Percentiles rank a stretch among this genome's conserved stretches.
These are phyloP conservation scores for Alaudala cheleensis DNA, from an alignment of 2,113 vertebrate species.

Conservation along the genomic window DNA sequence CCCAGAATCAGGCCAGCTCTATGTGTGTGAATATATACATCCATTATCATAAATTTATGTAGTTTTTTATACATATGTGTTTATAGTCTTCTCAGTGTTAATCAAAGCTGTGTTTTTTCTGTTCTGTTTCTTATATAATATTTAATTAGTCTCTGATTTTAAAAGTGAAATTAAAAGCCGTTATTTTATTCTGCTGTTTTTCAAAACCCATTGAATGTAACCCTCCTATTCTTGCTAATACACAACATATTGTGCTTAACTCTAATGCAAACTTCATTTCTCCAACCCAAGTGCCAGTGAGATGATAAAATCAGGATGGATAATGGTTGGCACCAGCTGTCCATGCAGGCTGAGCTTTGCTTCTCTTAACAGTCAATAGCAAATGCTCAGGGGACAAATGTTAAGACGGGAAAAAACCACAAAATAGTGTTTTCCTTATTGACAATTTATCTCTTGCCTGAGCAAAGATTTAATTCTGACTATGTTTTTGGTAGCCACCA, in stretches of 20 bases:
- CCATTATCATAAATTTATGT: not conserved
- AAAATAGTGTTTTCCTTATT: not conserved
- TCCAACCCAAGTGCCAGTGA: not conserved
- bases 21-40: not conserved
- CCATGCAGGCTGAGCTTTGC: not conserved
- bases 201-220: not conserved
- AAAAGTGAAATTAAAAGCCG: not conserved
- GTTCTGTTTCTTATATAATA: not conserved
- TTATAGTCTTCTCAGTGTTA: not conserved
- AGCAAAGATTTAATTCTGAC: not conserved
- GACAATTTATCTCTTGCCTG: not conserved
- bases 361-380: not conserved
- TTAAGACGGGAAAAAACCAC: not conserved
- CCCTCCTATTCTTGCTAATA: not conserved
- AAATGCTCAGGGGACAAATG: not conserved
- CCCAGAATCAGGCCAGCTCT: not conserved
- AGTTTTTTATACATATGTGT: not conserved
- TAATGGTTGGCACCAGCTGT: not conserved
- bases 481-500: not conserved
- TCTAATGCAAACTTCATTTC: not conserved
- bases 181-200: not conserved
- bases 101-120: not conserved
- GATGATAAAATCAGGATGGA: not conserved
- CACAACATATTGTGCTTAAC: not conserved
- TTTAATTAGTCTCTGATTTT: not conserved